Percentiles rank a stretch among this genome's conserved stretches.
Evolutionary conservation across 2,797 vertebrate species (phyloP).

Genomic region (Sebastiscus tertius): DNA sequence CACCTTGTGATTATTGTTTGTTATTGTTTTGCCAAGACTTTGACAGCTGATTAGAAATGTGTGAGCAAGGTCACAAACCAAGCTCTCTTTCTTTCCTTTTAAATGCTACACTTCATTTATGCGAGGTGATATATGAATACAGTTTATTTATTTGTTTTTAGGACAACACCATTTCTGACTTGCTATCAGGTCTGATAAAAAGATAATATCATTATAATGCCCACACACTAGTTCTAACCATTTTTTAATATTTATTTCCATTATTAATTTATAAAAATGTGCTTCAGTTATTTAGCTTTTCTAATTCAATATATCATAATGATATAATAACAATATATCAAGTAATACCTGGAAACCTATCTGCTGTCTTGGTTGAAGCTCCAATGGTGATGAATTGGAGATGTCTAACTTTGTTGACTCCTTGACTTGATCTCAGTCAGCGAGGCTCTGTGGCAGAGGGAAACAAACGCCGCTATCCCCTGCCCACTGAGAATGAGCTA

Average conservation of each 20-base stretch:
- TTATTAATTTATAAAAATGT: background rate
- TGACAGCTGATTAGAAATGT: background rate
- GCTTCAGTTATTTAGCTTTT: background rate
- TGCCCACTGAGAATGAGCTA: too few relatives aligned
- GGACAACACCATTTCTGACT: background rate
- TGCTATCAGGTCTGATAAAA: background rate
- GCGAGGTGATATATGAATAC: background rate
- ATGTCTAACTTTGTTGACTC: too few relatives aligned
- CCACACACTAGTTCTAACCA: background rate
- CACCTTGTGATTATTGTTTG: background rate
- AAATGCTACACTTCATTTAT: background rate
- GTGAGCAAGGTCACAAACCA: background rate
- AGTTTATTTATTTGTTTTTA: background rate
- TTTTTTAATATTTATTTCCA: background rate
- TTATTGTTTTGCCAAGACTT: background rate
- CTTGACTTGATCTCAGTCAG: fast-evolving
- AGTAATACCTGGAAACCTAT: background rate
- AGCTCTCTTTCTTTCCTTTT: background rate
- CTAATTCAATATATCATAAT: background rate
- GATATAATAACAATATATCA: background rate
- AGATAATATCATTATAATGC: background rate
- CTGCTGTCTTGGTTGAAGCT: background rate
- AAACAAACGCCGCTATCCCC: fast-evolving
- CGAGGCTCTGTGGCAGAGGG: too few relatives aligned
- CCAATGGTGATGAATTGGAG: background rate